Evolutionary conservation across 2,888 invertebrate species (phyloP), one percentile per base, ranked within the genome.

Genomic region (Drosophila percnosoma): DNA sequence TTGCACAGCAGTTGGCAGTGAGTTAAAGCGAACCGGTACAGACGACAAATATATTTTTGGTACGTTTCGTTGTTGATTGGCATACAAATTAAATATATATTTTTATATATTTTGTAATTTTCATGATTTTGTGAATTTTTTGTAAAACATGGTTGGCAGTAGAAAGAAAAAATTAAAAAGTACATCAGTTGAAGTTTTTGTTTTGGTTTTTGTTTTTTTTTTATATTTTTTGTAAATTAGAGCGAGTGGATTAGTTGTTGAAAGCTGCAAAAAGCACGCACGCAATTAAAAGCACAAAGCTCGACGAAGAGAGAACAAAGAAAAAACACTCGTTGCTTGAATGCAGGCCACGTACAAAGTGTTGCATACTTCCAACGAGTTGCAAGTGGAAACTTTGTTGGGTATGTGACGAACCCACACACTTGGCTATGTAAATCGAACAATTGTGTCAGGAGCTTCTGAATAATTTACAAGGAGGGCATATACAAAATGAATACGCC

Each of bases 1-100:
- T 78, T 82, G 90, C 87, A 91, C 86, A 87, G 86, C 89, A 88
- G 90, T 90, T 85, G 83, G 89, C 91, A 91, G 91, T 86, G 89
- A 91, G 89, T 91, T 90, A 89, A 80, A 90, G 91, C 91, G 67
- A 90, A 91, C 90, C 91, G 78, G 70, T 77, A 78, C 90, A 82
- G 81, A 64, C 73, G 73, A 87, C 87, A 84, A 75, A 69, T 68
- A 31, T 42, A 55, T 40, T 31, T 71, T 72, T 53, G 59, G 58
- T 68, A 67, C 83, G 79, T 66, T 68, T 78, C 79, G 75, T 78
- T 76, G 61, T 78, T 73, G 61, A 73, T 68, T 75, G 59, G 59
- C 80, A 73, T 70, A 70, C 70, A 74, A 65, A 61, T 74, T 76
- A 57, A 21, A 54, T 27, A 36, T 27, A 54, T 54, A 36, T 33